These are phyloP conservation scores for Drosophila silvestris DNA, from an alignment of 2,888 invertebrate species.

Conservation along the genomic window DNA sequence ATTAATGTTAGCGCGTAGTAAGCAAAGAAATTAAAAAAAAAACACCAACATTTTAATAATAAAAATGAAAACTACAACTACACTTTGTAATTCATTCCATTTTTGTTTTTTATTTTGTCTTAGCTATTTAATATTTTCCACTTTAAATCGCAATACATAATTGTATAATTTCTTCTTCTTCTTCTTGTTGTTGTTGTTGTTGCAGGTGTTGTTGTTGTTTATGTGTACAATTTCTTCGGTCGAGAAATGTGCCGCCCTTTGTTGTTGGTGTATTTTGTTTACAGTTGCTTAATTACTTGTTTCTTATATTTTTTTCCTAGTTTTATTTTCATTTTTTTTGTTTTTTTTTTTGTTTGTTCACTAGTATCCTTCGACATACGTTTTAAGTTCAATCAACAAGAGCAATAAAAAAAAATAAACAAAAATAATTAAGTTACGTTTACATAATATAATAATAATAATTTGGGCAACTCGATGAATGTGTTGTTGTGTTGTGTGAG, in stretches of 20 bases:
- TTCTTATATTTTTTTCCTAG: constrained; percentile 82
- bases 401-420: constrained; percentile 18
- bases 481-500: neutral
- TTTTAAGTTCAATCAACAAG: neutral
- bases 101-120: constrained; percentile 25
- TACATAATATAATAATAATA: constrained; percentile 26
- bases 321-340: neutral
- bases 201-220: neutral
- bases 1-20: constrained; percentile 2
- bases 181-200: neutral
- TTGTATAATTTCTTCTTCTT: constrained; percentile 8
- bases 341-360: neutral
- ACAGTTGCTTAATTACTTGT: neutral
- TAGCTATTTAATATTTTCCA: constrained; percentile 41
- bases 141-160: constrained; percentile 12
- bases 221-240: neutral
- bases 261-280: neutral
- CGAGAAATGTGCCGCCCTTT: neutral
- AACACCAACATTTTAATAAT: constrained; percentile 6
- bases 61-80: neutral
- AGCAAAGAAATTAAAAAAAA: neutral
- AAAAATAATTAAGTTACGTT: constrained; percentile 14
- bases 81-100: constrained; percentile 2
- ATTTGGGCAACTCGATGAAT: constrained; percentile 14
- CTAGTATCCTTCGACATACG: no score